Base-by-base conservation (phyloP, 1,140 invertebrate genomes). In the Wiebesia pumilae region DNA sequence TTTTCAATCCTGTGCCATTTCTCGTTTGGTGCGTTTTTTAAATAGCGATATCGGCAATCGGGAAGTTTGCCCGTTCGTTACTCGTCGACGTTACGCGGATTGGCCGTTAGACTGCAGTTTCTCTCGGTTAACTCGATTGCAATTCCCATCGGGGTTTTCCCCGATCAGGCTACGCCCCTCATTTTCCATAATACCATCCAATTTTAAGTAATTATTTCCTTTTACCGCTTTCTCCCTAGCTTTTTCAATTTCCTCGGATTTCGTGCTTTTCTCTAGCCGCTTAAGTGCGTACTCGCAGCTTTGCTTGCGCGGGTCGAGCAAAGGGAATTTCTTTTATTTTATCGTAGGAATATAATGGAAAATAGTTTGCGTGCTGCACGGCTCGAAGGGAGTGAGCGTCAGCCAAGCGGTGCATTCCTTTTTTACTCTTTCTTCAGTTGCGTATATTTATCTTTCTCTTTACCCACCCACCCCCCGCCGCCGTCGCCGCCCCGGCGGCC, bases 291-390 rank as follows among this genome's bases (percentile, higher is more conserved):
- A 40, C 43, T 51, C 27, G 3, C 1, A 62, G 21, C 40, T 54
- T 38, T 62, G 4, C 40, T 30, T 14, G 21, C 1, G 43, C 43
- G 14, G 33, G 3, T 73, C 69, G 84, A 73, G 69, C 62, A 87
- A 88, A 85, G 88, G 89, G 78, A 84, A 85, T 89, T 89, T 89
- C 89, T 91, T 90, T 91, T 91, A 90, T 91, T 91, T 92, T 91
- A 90, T 89, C 89, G 85, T 88, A 83, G 84, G 87, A 88, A 89
- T 80, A 91, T 91, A 91, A 91, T 91, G 87, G 89, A 91, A 85
- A 85, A 92, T 90, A 90, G 89, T 90, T 90, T 88, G 90, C 89
- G 89, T 90, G 83, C 88, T 88, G 6, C 14, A 47, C 51, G 35
- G 88, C 58, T 54, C 65, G 62, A 81, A 73, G 87, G 87, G 87